Evolutionary conservation across 2,797 vertebrate genomes (phyloP), one percentile per base, ranked within the genome.

Genomic region (Peromyscus nudipes): DNA sequence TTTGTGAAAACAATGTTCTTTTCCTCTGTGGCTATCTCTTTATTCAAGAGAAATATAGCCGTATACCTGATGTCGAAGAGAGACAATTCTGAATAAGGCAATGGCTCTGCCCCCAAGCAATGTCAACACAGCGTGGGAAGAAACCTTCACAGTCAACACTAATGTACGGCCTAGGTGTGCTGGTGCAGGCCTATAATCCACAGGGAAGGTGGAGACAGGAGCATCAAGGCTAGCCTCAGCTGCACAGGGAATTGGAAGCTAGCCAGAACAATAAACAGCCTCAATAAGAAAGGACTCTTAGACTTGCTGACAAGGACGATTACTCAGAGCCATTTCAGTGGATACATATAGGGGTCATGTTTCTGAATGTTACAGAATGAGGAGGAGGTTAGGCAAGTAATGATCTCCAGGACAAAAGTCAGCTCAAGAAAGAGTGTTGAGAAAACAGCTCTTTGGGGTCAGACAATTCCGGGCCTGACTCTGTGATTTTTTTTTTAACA

Each of bases 11-110:
- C 64, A 88, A 71, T 10, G 55, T 60, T 89, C 64, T 89, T 65
- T 93, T 69, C 2, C 7, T 89, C 6, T 27, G 37, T 3, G 11
- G 31, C 34, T 46, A 46, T 75, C 77, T 89, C 91, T 92, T 83
- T 83, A 69, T 37, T 95, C 34, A 86, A 92, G 31, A 96, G 62
- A 93, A 82, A 89, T 29, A 67, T 4, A 89, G 4, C 10, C 23
- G 11, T 37, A 79, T 1, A 77, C 19, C 46, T 62, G 40, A 27
- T 77, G 71, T 0, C 55, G 14, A 85, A 91, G 77, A 46, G 17
- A 87, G 19, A 83, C 27, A 52, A 31, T 69, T 14, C 73, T 57
- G 14, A 97, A 40, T 55, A 76, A 84, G 14, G 40, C n/a, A 94
- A 0, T 62, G 2, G 17, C 31, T 65, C 37, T 80, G 49, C 3